phyloP scores from a whole-genome alignment of 2,797 vertebrate species.

The Dendrocincla fuliginosa region DNA sequence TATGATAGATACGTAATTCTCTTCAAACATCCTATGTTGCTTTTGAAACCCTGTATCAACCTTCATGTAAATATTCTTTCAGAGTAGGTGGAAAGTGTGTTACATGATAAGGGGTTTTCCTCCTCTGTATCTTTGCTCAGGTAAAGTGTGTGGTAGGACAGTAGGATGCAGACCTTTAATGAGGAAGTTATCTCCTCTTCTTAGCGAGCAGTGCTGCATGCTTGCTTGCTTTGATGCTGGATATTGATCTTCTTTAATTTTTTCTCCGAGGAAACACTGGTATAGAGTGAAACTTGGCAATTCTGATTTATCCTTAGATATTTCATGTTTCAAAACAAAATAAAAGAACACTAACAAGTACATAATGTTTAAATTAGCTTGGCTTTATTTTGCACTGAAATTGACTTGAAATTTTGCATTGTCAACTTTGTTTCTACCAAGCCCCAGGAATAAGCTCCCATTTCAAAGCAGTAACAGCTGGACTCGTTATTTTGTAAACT shows the following conservation, averaged over 20 bases:
- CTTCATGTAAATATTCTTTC: not conserved
- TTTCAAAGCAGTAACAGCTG: not conserved
- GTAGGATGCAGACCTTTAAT: not conserved
- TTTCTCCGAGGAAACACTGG: not conserved
- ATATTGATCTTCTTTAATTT: not conserved
- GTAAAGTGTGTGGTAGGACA: not conserved
- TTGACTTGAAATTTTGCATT: not conserved
- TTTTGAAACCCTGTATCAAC: not conserved
- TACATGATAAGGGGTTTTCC: not conserved
- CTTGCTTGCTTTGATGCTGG: not conserved
- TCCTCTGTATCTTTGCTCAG: accelerated
- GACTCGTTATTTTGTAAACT: not conserved
- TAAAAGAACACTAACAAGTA: not conserved
- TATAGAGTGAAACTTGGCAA: not conserved
- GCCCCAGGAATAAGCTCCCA: not conserved
- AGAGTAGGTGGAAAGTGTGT: not conserved
- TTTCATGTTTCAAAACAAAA: not conserved
- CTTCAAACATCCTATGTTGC: not conserved
- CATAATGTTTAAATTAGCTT: not conserved
- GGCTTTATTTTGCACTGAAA: not conserved
- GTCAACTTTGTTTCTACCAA: not conserved
- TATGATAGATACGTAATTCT: not conserved
- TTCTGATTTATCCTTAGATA: not conserved
- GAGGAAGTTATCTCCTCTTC: not conserved
- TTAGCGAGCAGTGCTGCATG: not conserved